Evolutionary conservation across 2,113 vertebrate genomes (phyloP).

Genomic region (Vanacampus margaritifer): DNA sequence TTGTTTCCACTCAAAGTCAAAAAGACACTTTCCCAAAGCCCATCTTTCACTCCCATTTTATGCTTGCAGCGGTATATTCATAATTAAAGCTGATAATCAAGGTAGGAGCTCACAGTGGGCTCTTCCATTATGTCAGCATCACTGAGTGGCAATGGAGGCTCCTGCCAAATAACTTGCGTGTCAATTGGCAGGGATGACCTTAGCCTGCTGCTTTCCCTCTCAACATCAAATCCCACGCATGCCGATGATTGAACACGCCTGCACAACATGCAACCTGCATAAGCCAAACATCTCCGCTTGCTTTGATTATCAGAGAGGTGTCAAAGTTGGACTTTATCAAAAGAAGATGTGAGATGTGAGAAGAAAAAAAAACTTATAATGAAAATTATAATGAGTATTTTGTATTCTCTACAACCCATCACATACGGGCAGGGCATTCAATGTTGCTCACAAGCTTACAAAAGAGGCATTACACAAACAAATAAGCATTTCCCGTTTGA

Average conservation of each 20-base stretch:
- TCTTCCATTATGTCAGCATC: slow-evolving; percentile 63
- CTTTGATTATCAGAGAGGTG: not conserved
- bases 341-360: not conserved
- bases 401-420: not conserved
- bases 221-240: slow-evolving; percentile 1
- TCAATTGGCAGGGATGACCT: slow-evolving; percentile 38
- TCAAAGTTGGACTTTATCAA: not conserved
- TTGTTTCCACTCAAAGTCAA: slow-evolving; percentile 52
- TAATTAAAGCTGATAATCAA: slow-evolving; percentile 75
- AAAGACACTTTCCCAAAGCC: slow-evolving; percentile 41
- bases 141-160: slow-evolving; percentile 57
- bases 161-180: slow-evolving; percentile 57
- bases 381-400: not conserved
- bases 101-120: slow-evolving; percentile 65
- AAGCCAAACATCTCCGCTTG: not conserved
- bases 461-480: not conserved
- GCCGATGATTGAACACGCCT: not conserved
- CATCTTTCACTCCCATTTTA: slow-evolving; percentile 48
- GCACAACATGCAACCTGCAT: slow-evolving; percentile 1
- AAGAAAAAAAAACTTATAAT: not conserved
- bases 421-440: not conserved
- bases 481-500: not conserved
- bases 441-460: not conserved
- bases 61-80: slow-evolving; percentile 60
- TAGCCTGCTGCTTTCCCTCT: not conserved